Evolutionary conservation across 1,140 invertebrate genomes (phyloP).

Genomic region (Zaprionus africanus): DNA sequence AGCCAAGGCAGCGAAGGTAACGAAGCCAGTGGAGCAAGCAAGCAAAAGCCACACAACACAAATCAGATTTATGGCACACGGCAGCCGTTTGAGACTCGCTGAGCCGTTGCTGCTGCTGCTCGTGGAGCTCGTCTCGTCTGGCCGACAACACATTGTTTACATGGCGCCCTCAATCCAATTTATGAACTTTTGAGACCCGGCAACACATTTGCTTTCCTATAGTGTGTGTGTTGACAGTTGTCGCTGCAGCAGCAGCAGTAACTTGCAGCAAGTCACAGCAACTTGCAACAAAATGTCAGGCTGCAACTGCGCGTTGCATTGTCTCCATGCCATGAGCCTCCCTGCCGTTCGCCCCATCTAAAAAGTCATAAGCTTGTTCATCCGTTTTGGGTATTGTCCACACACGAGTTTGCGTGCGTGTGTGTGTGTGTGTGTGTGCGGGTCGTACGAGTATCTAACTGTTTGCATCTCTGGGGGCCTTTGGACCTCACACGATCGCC

Average conservation of each 20-base stretch:
- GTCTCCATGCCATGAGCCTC: conserved; percentile 41
- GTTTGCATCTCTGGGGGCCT: conserved; percentile 28
- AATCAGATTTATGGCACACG: conserved; percentile 76
- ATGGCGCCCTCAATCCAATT: conserved; percentile 65
- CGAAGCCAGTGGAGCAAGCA: conserved; percentile 1
- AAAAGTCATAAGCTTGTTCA: conserved; percentile 51
- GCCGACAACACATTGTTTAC: conserved; percentile 69
- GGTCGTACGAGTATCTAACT: conserved; percentile 34
- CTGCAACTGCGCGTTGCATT: conserved; percentile 56
- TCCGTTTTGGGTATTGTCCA: conserved; percentile 51
- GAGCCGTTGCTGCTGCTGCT: neutral
- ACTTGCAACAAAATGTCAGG: conserved; percentile 57
- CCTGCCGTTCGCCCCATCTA: conserved; percentile 36
- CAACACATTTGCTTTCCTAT: conserved; percentile 72
- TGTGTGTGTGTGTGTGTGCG: conserved; percentile 13
- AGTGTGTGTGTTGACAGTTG: conserved; percentile 74
- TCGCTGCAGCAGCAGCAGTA: conserved; percentile 56
- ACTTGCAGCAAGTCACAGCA: conserved; percentile 27
- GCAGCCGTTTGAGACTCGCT: conserved; percentile 63
- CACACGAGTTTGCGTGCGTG: conserved; percentile 20
- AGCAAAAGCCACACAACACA: conserved; percentile 48
- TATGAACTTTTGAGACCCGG: conserved; percentile 72
- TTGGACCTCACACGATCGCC: conserved; percentile 50
- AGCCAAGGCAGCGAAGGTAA: conserved; percentile 28
- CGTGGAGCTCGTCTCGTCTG: conserved; percentile 3